Conservation (phyloP, 2,113 vertebrate species). For the Tamias sibiricus region DNA sequence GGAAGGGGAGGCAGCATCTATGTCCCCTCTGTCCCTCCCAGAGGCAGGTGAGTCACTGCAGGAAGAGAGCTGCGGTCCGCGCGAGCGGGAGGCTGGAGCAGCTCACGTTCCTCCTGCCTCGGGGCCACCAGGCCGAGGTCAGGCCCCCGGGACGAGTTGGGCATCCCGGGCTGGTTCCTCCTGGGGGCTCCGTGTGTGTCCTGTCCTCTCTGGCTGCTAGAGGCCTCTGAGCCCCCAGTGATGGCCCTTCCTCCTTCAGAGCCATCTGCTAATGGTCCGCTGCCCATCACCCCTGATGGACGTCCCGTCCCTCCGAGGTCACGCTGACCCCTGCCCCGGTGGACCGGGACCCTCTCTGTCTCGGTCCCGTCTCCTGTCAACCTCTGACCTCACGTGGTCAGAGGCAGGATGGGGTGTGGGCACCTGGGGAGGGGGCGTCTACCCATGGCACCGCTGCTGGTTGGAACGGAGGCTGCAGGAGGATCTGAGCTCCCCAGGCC, state of each 20-base stretch:
- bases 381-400: no score
- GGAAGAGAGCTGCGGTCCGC: no score
- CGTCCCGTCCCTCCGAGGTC: fast-evolving
- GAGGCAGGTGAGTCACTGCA: fast-evolving
- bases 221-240: not conserved
- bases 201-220: not conserved
- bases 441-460: fast-evolving
- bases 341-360: not conserved
- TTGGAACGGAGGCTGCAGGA: fast-evolving
- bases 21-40: not conserved
- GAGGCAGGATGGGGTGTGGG: not conserved
- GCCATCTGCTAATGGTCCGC: no score
- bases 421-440: fast-evolving
- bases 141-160: fast-evolving
- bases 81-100: no score
- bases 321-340: fast-evolving
- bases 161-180: not conserved
- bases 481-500: no score
- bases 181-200: not conserved
- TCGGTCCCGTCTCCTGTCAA: fast-evolving
- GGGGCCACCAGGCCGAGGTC: not conserved
- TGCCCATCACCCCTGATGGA: not conserved
- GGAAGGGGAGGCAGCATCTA: not conserved
- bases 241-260: not conserved
- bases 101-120: fast-evolving